Evolutionary conservation across 2,113 vertebrate species (phyloP).

Genomic region (Pluvialis apricaria): DNA sequence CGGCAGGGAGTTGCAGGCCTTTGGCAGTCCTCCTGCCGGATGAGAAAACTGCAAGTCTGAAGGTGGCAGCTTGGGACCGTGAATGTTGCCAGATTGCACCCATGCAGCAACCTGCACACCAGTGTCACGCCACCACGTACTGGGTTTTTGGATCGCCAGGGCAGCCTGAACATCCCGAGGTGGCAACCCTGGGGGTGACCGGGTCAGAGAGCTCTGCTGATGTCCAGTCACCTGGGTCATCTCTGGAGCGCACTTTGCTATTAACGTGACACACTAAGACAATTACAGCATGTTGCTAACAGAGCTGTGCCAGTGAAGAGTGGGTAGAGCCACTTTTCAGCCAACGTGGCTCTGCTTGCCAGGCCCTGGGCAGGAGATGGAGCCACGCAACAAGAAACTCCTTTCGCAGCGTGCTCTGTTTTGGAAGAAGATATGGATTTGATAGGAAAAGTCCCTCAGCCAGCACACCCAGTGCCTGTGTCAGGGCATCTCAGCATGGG

Average conservation of each 20-base stretch:
- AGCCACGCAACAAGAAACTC: background rate
- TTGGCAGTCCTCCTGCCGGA: background rate
- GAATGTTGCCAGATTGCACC: background rate
- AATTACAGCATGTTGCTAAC: too few species aligned
- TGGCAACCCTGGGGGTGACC: background rate
- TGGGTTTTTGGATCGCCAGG: background rate
- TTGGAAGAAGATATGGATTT: accelerated
- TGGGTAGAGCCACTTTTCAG: accelerated
- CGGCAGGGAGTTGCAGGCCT: background rate
- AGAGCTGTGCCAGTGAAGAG: background rate
- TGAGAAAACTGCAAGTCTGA: background rate
- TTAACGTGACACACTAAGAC: background rate
- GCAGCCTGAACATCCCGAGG: background rate
- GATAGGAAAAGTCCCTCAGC: background rate
- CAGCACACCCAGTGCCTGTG: background rate
- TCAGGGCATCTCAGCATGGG: background rate
- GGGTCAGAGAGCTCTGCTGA: background rate
- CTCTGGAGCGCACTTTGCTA: background rate
- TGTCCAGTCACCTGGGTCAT: background rate
- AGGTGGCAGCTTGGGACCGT: background rate
- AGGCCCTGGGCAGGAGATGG: background rate
- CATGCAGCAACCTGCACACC: background rate
- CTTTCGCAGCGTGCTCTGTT: background rate
- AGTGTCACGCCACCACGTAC: accelerated
- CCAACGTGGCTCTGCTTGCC: background rate